These are phyloP conservation scores for Dexiosoma caninum DNA, from an alignment of 2,888 invertebrate genomes.

Conservation along the genomic window DNA sequence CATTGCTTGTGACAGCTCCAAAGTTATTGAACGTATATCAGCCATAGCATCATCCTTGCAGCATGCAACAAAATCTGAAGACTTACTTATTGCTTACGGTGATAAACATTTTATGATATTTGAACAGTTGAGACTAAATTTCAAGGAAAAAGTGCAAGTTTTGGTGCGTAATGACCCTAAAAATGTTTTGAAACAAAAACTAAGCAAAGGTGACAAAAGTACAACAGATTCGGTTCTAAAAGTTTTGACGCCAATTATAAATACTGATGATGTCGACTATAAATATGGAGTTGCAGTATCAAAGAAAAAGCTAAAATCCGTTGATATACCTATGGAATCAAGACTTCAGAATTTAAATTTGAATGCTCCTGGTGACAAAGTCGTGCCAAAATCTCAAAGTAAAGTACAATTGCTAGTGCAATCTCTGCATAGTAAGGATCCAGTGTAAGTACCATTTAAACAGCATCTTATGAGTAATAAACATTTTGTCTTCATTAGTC, in stretches of 20 bases:
- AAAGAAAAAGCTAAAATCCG: conserved; percentile 70
- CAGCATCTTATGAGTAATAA: background rate
- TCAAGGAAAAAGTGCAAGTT: conserved; percentile 79
- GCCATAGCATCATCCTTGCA: conserved; percentile 78
- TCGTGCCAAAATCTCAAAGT: conserved; percentile 81
- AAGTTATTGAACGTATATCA: conserved; percentile 80
- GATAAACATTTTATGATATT: conserved; percentile 80
- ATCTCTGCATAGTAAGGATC: conserved; percentile 91
- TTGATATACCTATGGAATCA: conserved; percentile 85
- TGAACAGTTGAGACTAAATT: conserved; percentile 80
- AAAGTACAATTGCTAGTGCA: conserved; percentile 89
- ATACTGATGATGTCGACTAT: conserved; percentile 71
- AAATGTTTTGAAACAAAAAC: conserved; percentile 65
- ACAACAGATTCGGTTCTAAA: conserved; percentile 68
- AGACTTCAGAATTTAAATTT: conserved; percentile 88
- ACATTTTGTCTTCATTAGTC: conserved; percentile 74
- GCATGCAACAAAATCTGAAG: conserved; percentile 72
- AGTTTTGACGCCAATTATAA: conserved; percentile 70
- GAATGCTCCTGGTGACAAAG: conserved; percentile 76
- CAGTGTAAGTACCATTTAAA: conserved; percentile 79
- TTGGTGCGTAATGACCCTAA: conserved; percentile 75
- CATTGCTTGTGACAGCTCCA: conserved; percentile 80
- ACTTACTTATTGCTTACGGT: conserved; percentile 81
- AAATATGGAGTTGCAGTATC: conserved; percentile 69
- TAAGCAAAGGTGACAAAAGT: conserved; percentile 63